Conservation (phyloP, 2,113 vertebrate species). For the Misgurnus anguillicaudatus region DNA sequence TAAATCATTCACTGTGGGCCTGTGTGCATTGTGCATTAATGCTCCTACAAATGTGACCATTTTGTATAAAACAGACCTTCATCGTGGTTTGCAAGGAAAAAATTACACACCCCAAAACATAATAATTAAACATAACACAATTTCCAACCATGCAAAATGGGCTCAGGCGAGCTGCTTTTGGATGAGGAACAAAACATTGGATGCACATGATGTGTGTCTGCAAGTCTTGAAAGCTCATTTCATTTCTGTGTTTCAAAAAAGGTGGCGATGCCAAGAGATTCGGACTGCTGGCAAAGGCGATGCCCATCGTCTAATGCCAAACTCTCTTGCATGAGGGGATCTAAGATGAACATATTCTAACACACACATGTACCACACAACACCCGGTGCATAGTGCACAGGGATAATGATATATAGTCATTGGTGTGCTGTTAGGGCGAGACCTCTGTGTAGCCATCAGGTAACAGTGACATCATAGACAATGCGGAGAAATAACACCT, state of each 20-base stretch:
- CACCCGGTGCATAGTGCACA: background rate
- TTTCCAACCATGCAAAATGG: background rate
- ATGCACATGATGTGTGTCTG: background rate
- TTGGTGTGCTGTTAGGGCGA: background rate
- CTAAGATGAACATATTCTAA: background rate
- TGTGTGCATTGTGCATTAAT: too few species aligned
- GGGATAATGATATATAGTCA: background rate
- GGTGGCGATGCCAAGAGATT: constrained; percentile 29
- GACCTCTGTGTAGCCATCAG: background rate
- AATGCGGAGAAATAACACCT: background rate
- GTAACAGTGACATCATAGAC: background rate
- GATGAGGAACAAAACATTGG: background rate
- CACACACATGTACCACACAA: background rate
- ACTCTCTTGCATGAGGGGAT: background rate
- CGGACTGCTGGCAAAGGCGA: constrained; percentile 14
- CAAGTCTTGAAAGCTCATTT: constrained; percentile 33
- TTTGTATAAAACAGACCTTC: background rate
- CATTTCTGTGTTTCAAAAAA: constrained; percentile 7
- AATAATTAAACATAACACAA: constrained; percentile 12
- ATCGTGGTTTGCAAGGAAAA: background rate
- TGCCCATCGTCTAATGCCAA: constrained; percentile 7
- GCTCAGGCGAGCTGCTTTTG: constrained; percentile 24
- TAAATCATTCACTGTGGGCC: too few species aligned
- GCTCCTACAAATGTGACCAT: background rate
- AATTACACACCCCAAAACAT: constrained; percentile 28